Base-by-base conservation (phyloP, 2,797 vertebrate species). In the Caiman crocodilus region DNA sequence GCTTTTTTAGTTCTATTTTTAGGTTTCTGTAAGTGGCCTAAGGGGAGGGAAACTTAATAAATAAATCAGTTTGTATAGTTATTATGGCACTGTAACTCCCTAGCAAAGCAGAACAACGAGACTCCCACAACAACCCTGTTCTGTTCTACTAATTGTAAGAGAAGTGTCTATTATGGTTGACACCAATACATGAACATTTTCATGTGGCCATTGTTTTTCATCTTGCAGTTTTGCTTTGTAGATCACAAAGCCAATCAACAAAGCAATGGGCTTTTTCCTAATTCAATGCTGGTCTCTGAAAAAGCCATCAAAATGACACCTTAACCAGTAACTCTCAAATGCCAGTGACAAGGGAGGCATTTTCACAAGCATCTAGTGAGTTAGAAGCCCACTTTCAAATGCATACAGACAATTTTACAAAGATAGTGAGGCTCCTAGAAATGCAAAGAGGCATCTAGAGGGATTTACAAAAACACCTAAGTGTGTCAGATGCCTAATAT, bases 131-230 rank as follows among this genome's bases (percentile, higher is more conserved):
- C 16, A 79, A 56, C 71, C 79, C 83, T 67, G 50, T 74, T 89
- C 79, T 57, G 79, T 85, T 73, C 32, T 94, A 83, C 91, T 18
- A 83, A 63, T 74, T 10, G 30, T 58, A 86, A 0, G 21, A 74
- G 87, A 87, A 90, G 86, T 57, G 94, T 90, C 85, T 78, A 76
- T 61, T 82, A 65, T 91, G 69, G 79, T 26, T 91, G 88, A 87
- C 89, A 89, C 76, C 92, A 85, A 76, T 60, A 85, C 82, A 81
- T 78, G 50, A 55, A 83, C 84, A 30, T 63, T 77, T 88, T 85
- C 89, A 84, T 86, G 90, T 87, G 91, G 88, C 42, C 83, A 76
- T 64, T 60, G 82, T 90, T 82, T 86, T 96, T 94, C 89, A 87
- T 84, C 77, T 91, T 5, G 2, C 58, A 83, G 85, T 50, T 50